Evolutionary conservation across 2,797 vertebrate genomes (phyloP), one percentile per base, ranked within the genome.

Genomic region (Tragelaphus oryx): DNA sequence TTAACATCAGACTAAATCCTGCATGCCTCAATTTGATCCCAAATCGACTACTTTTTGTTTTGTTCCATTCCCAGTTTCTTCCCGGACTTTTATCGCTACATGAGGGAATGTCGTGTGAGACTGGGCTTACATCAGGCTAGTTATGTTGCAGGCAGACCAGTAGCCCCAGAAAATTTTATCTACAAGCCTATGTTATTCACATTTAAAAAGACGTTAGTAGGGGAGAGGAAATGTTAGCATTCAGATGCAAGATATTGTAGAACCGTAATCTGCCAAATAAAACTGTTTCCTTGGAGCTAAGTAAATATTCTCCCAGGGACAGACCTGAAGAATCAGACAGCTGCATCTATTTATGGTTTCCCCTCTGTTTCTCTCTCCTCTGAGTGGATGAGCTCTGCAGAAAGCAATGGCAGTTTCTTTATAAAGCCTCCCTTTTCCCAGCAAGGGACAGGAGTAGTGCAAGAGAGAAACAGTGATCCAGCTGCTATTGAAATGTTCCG

Each of bases 251-350:
- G 54, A 74, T 86, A 93, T 46, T 76, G 79, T 46, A 50, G 94
- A 97, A 54, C 93, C 44, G n/a, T 78, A 55, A 89, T 96, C 62
- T 95, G 74, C 90, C 75, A 91, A 94, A 89, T 86, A 76, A 96
- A 95, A 93, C 62, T 16, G 57, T 96, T 97, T 92, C 89, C 90
- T 94, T 93, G 82, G 90, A 94, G 82, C 84, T 55, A 80, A 95
- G 50, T 80, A 95, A 97, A 95, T 89, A 96, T 89, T 92, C 96
- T 95, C 92, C 57, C 11, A 20, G 92, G 82, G 95, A 82, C 3
- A 8, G 90, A 91, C 93, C 92, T 75, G 82, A 88, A 41, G 87
- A 90, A 86, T 55, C 26, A 74, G 55, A 83, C 86, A 96, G 89
- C 79, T 96, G 92, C 52, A 8, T 84, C 93, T 96, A 82, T 95